A percentile compares a stretch with the other conserved stretches of the same genome.
Conservation (phyloP, 1,140 invertebrate genomes). For the Ganaspis sp. region DNA sequence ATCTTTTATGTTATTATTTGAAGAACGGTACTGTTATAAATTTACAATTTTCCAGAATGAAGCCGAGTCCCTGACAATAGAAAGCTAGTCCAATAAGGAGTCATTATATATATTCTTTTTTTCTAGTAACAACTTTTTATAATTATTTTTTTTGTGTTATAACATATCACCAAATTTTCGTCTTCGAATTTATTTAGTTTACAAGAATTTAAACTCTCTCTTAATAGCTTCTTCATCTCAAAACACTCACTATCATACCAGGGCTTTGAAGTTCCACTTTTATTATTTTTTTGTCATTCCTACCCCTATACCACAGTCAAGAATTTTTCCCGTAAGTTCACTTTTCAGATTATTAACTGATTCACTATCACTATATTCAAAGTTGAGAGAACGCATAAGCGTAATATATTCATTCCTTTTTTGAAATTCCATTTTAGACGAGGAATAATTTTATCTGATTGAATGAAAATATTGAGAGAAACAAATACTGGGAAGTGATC, state of each 20-base stretch:
- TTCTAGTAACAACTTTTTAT: background rate
- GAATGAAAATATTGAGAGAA: too few relatives aligned
- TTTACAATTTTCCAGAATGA: too few relatives aligned
- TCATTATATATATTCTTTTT: too few relatives aligned
- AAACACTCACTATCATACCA: background rate
- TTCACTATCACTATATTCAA: background rate
- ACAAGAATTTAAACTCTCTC: background rate
- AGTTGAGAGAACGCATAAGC: constrained; percentile 6
- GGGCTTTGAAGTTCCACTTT: background rate
- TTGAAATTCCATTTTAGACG: background rate
- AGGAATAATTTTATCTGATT: too few relatives aligned
- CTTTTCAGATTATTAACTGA: background rate
- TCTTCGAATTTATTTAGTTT: background rate
- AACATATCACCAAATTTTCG: background rate
- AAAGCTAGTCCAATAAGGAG: too few relatives aligned
- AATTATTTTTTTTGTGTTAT: background rate
- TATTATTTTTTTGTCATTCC: background rate
- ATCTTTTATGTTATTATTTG: too few relatives aligned
- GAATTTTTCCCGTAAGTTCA: background rate
- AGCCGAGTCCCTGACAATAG: too few relatives aligned
- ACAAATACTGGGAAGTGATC: too few relatives aligned
- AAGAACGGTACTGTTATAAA: too few relatives aligned
- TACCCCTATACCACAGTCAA: background rate
- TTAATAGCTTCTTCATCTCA: background rate
- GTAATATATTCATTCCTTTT: constrained; percentile 23